Evolutionary conservation across 1,140 invertebrate species (phyloP).

Genomic region (Lasioglossum baleicum): DNA sequence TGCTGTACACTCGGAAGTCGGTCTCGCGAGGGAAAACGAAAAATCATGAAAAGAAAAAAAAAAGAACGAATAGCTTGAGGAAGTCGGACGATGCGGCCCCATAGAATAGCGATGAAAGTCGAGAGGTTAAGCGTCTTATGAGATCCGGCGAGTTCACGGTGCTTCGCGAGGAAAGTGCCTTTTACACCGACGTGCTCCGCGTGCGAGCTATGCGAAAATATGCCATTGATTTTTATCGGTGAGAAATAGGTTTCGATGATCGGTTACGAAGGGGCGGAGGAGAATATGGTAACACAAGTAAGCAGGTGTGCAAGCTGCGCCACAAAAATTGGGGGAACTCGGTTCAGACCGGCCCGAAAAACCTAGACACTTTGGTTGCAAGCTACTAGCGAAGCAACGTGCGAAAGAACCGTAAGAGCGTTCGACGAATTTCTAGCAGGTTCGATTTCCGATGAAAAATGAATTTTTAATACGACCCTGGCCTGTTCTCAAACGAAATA

Average conservation of each 20-base stretch:
- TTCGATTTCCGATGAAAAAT: constrained; percentile 39
- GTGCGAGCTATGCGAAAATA: constrained; percentile 56
- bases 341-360: neutral
- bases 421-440: constrained; percentile 23
- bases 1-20: neutral
- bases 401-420: constrained; percentile 1
- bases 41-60: neutral
- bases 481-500: neutral
- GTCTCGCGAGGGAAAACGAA: constrained; percentile 19
- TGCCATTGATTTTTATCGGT: constrained; percentile 67
- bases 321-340: constrained; percentile 18
- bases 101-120: constrained; percentile 60
- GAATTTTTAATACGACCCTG: constrained; percentile 23
- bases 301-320: constrained; percentile 36
- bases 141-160: constrained; percentile 52
- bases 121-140: constrained; percentile 63
- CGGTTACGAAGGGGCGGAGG: constrained; percentile 23
- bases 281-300: constrained; percentile 51
- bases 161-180: constrained; percentile 53
- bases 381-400: neutral
- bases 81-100: constrained; percentile 41
- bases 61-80: neutral
- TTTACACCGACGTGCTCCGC: constrained; percentile 62
- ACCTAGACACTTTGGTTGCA: neutral
- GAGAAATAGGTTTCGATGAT: constrained; percentile 57